These are phyloP conservation scores for Aphrophora alni DNA, from an alignment of 2,888 invertebrate species.

Conservation along the genomic window DNA sequence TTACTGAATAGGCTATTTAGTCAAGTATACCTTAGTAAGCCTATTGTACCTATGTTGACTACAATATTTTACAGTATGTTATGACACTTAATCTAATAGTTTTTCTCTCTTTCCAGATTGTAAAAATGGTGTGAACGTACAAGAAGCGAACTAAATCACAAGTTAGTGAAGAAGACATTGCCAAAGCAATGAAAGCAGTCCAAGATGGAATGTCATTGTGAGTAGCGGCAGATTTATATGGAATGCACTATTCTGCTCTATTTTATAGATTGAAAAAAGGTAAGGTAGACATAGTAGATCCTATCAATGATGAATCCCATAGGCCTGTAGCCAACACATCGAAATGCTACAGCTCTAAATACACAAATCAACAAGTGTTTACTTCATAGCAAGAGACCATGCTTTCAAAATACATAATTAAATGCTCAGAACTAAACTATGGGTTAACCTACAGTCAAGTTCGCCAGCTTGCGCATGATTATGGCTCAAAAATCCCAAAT, in stretches of 20 bases:
- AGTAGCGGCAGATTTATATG: constrained; percentile 28
- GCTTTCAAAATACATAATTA: constrained; percentile 27
- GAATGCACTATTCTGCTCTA: constrained; percentile 32
- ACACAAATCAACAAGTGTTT: constrained; percentile 31
- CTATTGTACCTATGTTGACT: not conserved
- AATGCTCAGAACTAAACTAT: constrained; percentile 26
- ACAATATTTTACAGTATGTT: constrained; percentile 17
- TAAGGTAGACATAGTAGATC: not conserved
- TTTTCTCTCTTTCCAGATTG: constrained; percentile 13
- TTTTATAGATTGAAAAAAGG: constrained; percentile 35
- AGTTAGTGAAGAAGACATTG: constrained; percentile 31
- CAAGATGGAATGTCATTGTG: constrained; percentile 23
- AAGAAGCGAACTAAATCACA: constrained; percentile 30
- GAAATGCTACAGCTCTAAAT: constrained; percentile 20
- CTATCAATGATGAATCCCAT: constrained; percentile 1
- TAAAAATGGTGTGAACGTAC: constrained; percentile 27
- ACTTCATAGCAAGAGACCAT: constrained; percentile 26
- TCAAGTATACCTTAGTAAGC: not conserved
- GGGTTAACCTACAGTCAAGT: constrained; percentile 34
- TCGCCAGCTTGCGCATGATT: constrained; percentile 32
- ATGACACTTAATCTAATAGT: not conserved
- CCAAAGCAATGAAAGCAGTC: constrained; percentile 33
- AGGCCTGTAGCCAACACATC: no score
- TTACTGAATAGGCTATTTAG: no score
- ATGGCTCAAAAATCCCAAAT: constrained; percentile 18